Conservation (phyloP, 2,888 invertebrate species). For the Hydrotaea cyrtoneurina region DNA sequence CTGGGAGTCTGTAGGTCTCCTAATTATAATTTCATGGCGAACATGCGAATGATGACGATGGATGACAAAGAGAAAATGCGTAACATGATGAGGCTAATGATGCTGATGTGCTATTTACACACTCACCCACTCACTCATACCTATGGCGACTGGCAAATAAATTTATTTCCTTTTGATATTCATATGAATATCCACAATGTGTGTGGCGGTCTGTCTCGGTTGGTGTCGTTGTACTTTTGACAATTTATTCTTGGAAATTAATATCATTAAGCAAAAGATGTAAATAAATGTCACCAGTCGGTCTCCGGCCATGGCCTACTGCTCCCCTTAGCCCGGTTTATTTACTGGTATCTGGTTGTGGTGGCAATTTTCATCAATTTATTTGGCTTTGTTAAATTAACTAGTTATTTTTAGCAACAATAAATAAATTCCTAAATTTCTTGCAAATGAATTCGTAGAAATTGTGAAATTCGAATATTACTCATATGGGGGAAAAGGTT, state of each 20-base stretch:
- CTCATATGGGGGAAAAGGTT: too few relatives aligned
- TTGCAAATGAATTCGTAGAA: too few relatives aligned
- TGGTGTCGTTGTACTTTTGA: background rate
- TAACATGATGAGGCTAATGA: background rate
- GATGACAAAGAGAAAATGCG: background rate
- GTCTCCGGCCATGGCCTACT: background rate
- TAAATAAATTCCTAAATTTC: too few relatives aligned
- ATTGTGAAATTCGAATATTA: too few relatives aligned
- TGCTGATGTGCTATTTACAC: background rate
- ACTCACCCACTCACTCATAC: background rate
- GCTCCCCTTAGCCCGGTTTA: background rate
- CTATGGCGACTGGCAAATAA: background rate
- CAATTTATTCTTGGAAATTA: background rate
- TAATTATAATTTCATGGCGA: too few relatives aligned
- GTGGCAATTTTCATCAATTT: slow-evolving; percentile 15
- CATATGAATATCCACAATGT: background rate
- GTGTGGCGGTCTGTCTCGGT: background rate
- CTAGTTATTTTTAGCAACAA: background rate
- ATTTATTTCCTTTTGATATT: slow-evolving; percentile 7
- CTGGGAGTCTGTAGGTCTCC: too few relatives aligned
- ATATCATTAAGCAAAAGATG: background rate
- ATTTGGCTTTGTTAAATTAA: background rate
- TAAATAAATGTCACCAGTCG: background rate
- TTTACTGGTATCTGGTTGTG: background rate
- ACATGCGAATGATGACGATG: background rate